Base-by-base conservation (phyloP, 1,140 invertebrate genomes). In the Heterodera schachtii region DNA sequence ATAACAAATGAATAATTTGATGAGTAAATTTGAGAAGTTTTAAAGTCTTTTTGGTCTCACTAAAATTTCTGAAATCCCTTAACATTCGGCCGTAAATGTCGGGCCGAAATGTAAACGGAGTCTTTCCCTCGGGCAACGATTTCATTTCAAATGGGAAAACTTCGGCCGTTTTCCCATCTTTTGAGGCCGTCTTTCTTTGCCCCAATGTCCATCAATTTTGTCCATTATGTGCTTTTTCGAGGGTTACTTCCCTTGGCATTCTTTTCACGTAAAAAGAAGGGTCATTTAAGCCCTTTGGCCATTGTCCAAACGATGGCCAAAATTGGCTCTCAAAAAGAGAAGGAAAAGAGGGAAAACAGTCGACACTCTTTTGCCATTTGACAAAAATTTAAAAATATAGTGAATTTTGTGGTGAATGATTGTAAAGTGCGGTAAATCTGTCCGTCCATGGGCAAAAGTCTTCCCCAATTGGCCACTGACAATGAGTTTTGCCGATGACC, bases 271-370 rank as follows among this genome's bases (percentile, higher is more conserved):
- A 8, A 9, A 4, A 19, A 8, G 6, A 41, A 71, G 11, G 44
- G 44, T 13, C 21, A 43, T 71, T 71, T 69, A 43, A 41, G 5
- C 41, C 8, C 9, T 71, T 71, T 41, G 69, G 69, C 69, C 69
- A 43, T 71, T n/a, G 41, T 11, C 41, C 69, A 71, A 11, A 9
- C 69, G n/a, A 4, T 69, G n/a, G 67, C 31, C 69, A 19, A 71
- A 71, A 71, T 71, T 71, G 69, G 69, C 69, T 43, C 69, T 71
- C 69, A 71, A 71, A 71, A 11, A 70, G 11, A 46, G 16, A 64
- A 64, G 5, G 49, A 19, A 19, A 60, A 64, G 57, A 4, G 19
- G 57, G 19, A 64, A 64, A 11, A 11, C 49, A 6, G 49, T 13
- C 16, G 57, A 19, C 57, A 64, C 16, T 71, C 31, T n/a, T 71